Evolutionary conservation across 2,113 vertebrate species (phyloP).

Genomic region (Heterochromis multidens): DNA sequence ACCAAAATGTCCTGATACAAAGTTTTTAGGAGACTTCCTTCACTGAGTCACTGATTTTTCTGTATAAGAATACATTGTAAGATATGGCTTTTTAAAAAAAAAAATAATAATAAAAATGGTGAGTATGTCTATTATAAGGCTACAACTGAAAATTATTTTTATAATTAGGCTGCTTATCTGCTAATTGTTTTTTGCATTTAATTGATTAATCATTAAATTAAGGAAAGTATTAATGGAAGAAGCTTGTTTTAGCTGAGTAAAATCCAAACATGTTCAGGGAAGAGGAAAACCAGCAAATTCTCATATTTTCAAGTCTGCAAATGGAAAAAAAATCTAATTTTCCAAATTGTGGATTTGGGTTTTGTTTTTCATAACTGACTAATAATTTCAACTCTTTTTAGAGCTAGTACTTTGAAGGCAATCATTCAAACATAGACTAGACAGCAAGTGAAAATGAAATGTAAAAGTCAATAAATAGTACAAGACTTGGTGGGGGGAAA

Average conservation of each 20-base stretch:
- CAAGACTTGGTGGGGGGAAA: neutral
- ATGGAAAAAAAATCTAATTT: neutral
- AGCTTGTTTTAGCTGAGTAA: neutral
- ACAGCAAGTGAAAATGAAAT: fast-evolving
- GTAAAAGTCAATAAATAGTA: neutral
- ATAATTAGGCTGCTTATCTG: too few relatives aligned
- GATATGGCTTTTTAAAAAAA: too few relatives aligned
- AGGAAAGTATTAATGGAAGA: too few relatives aligned
- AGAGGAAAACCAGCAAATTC: neutral
- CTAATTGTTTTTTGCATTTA: too few relatives aligned
- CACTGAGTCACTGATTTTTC: fast-evolving
- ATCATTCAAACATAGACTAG: fast-evolving
- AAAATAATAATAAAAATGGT: too few relatives aligned
- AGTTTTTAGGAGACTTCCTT: neutral
- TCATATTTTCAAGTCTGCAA: neutral
- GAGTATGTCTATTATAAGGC: fast-evolving
- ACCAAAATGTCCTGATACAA: neutral
- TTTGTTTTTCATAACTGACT: neutral
- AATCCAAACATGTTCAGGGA: neutral
- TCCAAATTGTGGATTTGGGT: neutral
- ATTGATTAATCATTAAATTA: too few relatives aligned
- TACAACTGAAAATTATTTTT: neutral
- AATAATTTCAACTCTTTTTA: neutral
- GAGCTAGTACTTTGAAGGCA: neutral
- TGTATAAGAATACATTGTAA: neutral